Evolutionary conservation across 2,888 invertebrate genomes (phyloP), one percentile per base, ranked within the genome.

Genomic region (Micropterix aruncella): DNA sequence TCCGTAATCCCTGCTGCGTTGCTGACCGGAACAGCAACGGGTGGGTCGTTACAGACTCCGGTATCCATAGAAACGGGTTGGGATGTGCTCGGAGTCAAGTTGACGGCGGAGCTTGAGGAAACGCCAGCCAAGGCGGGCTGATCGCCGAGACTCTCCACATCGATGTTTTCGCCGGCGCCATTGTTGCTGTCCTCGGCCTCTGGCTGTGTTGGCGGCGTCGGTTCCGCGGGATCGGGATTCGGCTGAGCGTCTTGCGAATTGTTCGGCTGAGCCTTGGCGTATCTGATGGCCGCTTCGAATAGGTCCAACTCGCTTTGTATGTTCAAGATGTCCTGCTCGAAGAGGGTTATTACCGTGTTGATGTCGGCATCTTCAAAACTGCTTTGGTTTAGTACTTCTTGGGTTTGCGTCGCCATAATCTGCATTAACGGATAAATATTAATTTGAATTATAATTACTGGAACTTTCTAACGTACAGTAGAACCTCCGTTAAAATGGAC

Each of bases 341-440:
- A 75, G 38, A 89, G 77, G 0, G 80, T 82, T 46, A 83, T 69
- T 19, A 90, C 65, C 0, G 89, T 89, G 41, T 75, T 77, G 2
- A 83, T 59, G 53, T 88, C 85, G 1, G 85, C 78, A 46, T 89
- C 88, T 48, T 80, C 78, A 62, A 89, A 89, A 54, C 81, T 84
- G 16, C 77, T 70, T 58, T 87, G 84, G 1, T 74, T 74, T 2
- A 90, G 58, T 0, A 89, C 83, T 52, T 85, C 82, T 50, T 78
- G 75, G 0, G 89, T 89, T 54, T 83, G 80, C 17, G 77, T 77
- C 52, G 80, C 79, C 45, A 89, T 88, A 43, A 89, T 81, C 77
- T 84, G 62, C 12, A 65, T n/a, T n/a, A n/a, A n/a, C n/a, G n/a
- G n/a, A n/a, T n/a, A n/a, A n/a, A n/a, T n/a, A n/a, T n/a, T n/a